Conservation (phyloP, 2,797 vertebrate species). For the Columba guinea region DNA sequence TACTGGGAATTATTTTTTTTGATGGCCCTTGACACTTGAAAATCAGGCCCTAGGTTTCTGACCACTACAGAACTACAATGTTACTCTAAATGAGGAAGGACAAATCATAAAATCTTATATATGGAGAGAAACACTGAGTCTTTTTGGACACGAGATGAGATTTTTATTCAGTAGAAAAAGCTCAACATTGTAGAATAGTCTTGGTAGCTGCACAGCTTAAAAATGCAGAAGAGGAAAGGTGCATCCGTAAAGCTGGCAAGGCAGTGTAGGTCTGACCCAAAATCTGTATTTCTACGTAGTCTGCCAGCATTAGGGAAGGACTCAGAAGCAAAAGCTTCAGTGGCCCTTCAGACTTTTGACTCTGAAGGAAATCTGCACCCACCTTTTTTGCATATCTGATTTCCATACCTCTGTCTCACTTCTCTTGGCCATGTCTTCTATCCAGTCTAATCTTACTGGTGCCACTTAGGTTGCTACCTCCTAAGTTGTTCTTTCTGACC, state of each 20-base stretch:
- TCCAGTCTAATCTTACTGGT: not conserved
- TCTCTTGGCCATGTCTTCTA: not conserved
- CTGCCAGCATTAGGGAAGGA: not conserved
- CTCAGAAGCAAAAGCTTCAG: not conserved
- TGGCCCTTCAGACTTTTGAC: not conserved
- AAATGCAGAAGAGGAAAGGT: not conserved
- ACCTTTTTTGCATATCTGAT: not conserved
- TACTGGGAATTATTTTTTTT: not conserved
- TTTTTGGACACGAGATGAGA: not conserved
- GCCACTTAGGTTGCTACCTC: not conserved
- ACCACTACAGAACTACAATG: not conserved
- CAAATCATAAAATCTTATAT: not conserved
- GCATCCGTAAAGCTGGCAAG: not conserved
- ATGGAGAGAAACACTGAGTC: not conserved
- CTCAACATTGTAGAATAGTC: not conserved
- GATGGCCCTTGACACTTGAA: not conserved
- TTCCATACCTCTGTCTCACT: not conserved
- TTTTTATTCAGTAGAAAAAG: not conserved
- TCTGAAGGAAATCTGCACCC: not conserved
- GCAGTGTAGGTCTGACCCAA: not conserved
- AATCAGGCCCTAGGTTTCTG: not conserved
- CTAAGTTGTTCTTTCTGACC: not conserved
- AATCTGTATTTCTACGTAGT: not conserved
- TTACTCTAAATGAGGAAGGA: not conserved
- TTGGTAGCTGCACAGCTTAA: not conserved